Conservation (phyloP, 23 tunicate genomes). For the Ciona savignyi region DNA sequence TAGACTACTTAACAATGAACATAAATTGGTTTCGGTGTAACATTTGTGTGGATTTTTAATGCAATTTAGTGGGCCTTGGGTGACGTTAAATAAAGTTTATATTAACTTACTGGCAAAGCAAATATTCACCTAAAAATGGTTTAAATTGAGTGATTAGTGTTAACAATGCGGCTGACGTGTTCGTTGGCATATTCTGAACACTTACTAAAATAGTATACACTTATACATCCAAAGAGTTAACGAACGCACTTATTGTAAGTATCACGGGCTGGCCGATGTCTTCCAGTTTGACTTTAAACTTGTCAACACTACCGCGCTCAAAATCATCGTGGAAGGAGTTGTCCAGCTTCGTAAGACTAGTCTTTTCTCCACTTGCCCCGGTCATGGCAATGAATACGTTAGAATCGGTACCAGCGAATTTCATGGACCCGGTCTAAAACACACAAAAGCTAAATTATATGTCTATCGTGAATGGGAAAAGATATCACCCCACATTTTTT, state of each 20-base stretch:
- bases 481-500: too few species aligned
- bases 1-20: too few species aligned
- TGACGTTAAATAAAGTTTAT: too few species aligned
- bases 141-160: too few species aligned
- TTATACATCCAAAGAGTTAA: neutral
- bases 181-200: too few species aligned
- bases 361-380: constrained; percentile 63
- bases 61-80: too few species aligned
- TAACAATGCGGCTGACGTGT: too few species aligned
- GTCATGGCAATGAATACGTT: constrained; percentile 56
- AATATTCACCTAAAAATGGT: too few species aligned
- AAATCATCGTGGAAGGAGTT: constrained; percentile 73
- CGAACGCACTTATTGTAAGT: constrained; percentile 41
- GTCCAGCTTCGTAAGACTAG: constrained; percentile 46
- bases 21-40: too few species aligned
- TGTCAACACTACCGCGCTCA: constrained; percentile 72
- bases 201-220: neutral
- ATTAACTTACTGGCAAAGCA: too few species aligned
- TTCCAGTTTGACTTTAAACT: constrained; percentile 65
- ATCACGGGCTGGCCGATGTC: constrained; percentile 71
- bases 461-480: neutral
- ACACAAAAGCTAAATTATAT: neutral
- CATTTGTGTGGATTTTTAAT: too few species aligned
- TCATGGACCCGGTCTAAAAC: constrained; percentile 75
- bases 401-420: constrained; percentile 88